A percentile compares a stretch with the other conserved stretches of the same genome.
Evolutionary conservation across 2,888 invertebrate genomes (phyloP).

Genomic region (Melitaea athalia): DNA sequence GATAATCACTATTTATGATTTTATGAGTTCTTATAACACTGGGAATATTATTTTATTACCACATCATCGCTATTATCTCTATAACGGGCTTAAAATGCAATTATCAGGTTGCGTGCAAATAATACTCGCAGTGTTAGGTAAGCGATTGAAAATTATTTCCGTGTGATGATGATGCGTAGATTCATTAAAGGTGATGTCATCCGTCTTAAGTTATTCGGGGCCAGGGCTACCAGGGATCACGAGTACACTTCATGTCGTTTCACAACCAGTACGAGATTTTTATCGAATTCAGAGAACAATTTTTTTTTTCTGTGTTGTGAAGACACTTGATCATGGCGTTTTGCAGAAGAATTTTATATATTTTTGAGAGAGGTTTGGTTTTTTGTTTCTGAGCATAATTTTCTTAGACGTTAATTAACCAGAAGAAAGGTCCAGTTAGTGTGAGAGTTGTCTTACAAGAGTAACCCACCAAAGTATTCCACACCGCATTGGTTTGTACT

Average conservation of each 20-base stretch:
- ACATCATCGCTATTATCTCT: slow-evolving; percentile 13
- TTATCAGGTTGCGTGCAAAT: slow-evolving; percentile 42
- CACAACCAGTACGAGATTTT: neutral
- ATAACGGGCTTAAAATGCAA: slow-evolving; percentile 25
- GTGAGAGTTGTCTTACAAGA: too few species aligned
- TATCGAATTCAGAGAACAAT: neutral
- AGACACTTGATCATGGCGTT: too few species aligned
- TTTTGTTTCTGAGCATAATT: too few species aligned
- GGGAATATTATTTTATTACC: slow-evolving; percentile 2
- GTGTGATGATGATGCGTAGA: slow-evolving; percentile 50
- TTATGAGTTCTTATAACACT: slow-evolving; percentile 1
- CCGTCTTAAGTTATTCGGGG: slow-evolving; percentile 25
- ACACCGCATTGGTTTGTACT: too few species aligned
- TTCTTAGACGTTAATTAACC: too few species aligned
- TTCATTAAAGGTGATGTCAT: slow-evolving; percentile 59
- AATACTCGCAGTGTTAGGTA: slow-evolving; percentile 39
- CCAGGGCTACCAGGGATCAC: slow-evolving; percentile 14
- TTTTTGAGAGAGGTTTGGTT: too few species aligned
- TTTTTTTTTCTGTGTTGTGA: too few species aligned
- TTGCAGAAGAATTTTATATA: too few species aligned
- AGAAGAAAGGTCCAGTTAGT: too few species aligned
- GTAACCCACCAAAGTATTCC: too few species aligned
- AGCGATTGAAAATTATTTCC: slow-evolving; percentile 38
- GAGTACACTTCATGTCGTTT: neutral
- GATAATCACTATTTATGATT: neutral